phyloP scores from a whole-genome alignment of 2,797 vertebrate species.

The Siniperca undulata region DNA sequence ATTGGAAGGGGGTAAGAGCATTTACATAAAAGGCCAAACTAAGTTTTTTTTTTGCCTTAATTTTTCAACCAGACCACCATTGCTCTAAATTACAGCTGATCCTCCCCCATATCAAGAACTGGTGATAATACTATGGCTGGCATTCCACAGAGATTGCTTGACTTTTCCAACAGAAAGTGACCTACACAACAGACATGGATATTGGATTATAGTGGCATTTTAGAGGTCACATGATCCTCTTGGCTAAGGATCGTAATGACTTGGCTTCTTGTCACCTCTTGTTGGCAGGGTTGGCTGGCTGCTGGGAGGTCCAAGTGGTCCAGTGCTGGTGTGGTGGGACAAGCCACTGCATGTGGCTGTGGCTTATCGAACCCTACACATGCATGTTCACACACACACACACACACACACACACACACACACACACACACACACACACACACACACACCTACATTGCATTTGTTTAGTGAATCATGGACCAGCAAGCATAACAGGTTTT shows the following conservation, averaged over 20 bases:
- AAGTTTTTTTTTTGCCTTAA: constrained; percentile 35
- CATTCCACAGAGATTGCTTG: constrained; percentile 31
- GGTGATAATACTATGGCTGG: not conserved
- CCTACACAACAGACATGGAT: constrained; percentile 34
- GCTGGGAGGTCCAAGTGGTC: constrained; percentile 59
- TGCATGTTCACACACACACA: constrained; percentile 17
- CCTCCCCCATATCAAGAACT: not conserved
- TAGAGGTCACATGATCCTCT: constrained; percentile 72
- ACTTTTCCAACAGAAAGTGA: constrained; percentile 26
- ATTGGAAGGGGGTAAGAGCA: constrained; percentile 74
- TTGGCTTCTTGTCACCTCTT: constrained; percentile 71
- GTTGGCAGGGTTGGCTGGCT: constrained; percentile 36
- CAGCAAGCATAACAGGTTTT: constrained; percentile 68
- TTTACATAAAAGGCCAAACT: constrained; percentile 73
- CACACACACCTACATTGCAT: constrained; percentile 17
- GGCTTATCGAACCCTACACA: constrained; percentile 42
- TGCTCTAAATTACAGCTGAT: constrained; percentile 12
- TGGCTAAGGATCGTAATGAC: constrained; percentile 53
- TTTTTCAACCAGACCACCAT: constrained; percentile 24
- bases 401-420: not conserved
- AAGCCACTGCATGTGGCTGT: constrained; percentile 44
- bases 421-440: not conserved
- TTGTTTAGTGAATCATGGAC: constrained; percentile 49
- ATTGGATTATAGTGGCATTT: constrained; percentile 64
- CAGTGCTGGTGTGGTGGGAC: constrained; percentile 20